phyloP scores from a whole-genome alignment of 2,888 invertebrate genomes.

The Lasioglossum villosulum region DNA sequence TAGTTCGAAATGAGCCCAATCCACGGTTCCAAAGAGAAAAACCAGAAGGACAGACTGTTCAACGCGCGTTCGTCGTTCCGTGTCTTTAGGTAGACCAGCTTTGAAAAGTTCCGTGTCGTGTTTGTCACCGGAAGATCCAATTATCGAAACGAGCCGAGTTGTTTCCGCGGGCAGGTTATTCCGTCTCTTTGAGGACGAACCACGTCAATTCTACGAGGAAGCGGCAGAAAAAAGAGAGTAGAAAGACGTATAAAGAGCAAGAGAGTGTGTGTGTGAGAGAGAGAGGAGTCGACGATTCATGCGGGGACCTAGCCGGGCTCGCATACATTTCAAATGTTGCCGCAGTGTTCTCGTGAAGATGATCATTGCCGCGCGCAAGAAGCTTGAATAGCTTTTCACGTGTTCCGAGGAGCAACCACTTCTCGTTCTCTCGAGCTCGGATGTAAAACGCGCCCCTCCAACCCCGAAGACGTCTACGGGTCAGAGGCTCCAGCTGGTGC shows the following conservation, averaged over 20 bases:
- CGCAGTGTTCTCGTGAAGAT: conserved; percentile 38
- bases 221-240: background rate
- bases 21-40: background rate
- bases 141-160: conserved; percentile 17
- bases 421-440: conserved; percentile 48
- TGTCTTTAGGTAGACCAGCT: background rate
- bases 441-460: conserved; percentile 43
- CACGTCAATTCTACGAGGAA: conserved; percentile 14
- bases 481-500: background rate
- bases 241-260: background rate
- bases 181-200: conserved; percentile 1
- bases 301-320: background rate
- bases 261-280: background rate
- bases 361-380: conserved; percentile 46
- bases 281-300: background rate
- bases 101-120: background rate
- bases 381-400: conserved; percentile 52
- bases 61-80: background rate
- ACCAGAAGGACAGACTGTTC: background rate
- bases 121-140: conserved; percentile 26
- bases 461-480: conserved; percentile 3
- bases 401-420: conserved; percentile 43
- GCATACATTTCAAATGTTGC: conserved; percentile 41
- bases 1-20: background rate
- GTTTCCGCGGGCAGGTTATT: background rate